Percentiles rank a stretch among this genome's conserved stretches.
phyloP scores from a whole-genome alignment of 2,797 vertebrate species.

The Anableps anableps region DNA sequence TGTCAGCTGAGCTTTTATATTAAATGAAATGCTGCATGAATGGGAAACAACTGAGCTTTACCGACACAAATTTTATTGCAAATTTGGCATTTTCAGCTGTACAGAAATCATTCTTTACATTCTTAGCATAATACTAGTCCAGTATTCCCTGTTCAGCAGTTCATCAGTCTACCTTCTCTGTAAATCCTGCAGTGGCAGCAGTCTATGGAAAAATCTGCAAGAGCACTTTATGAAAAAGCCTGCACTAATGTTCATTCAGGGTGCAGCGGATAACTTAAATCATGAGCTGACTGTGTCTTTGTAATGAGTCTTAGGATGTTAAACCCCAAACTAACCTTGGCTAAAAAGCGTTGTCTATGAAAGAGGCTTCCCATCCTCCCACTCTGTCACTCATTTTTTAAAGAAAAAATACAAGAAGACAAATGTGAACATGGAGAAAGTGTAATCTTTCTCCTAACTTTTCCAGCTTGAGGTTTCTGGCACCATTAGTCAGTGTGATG shows the following conservation, averaged over 20 bases:
- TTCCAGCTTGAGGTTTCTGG: slow-evolving; percentile 62
- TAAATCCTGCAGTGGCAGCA: slow-evolving; percentile 37
- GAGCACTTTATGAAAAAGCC: slow-evolving; percentile 59
- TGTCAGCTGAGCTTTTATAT: slow-evolving; percentile 1
- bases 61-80: slow-evolving; percentile 22
- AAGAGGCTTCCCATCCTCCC: slow-evolving; percentile 17
- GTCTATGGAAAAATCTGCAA: slow-evolving; percentile 77
- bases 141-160: slow-evolving; percentile 55
- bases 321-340: slow-evolving; percentile 67
- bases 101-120: slow-evolving; percentile 38
- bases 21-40: slow-evolving; percentile 2
- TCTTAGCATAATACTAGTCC: slow-evolving; percentile 30
- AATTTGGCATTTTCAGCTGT: slow-evolving; percentile 30
- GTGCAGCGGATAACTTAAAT: slow-evolving; percentile 68
- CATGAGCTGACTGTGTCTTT: slow-evolving; percentile 62
- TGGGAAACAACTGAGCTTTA: slow-evolving; percentile 17
- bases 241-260: slow-evolving; percentile 59
- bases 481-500: slow-evolving; percentile 45
- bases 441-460: slow-evolving; percentile 55
- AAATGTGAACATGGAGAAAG: slow-evolving; percentile 54
- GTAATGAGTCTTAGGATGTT: slow-evolving; percentile 66
- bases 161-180: slow-evolving; percentile 57
- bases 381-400: slow-evolving; percentile 65
- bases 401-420: slow-evolving; percentile 71
- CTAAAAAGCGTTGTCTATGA: slow-evolving; percentile 48